Evolutionary conservation across 2,797 vertebrate species (phyloP).

Genomic region (Hylomyscus alleni): DNA sequence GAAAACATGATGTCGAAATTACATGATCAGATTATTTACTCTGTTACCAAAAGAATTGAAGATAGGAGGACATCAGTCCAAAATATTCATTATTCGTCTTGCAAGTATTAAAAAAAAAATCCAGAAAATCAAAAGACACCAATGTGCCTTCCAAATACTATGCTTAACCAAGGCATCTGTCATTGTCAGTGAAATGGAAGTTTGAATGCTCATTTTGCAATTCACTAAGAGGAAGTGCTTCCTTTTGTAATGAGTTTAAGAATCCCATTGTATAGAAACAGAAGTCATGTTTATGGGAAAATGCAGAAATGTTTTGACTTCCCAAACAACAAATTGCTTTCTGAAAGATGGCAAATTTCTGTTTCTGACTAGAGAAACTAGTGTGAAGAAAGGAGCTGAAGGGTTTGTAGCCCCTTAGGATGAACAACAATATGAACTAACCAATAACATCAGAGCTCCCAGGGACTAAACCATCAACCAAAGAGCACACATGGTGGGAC

Average conservation of each 20-base stretch:
- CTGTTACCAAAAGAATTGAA: neutral
- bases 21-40: neutral
- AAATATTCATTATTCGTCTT: neutral
- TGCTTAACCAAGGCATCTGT: neutral
- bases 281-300: slow-evolving; percentile 69
- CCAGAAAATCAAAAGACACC: neutral
- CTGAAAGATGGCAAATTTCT: slow-evolving; percentile 46
- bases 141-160: neutral
- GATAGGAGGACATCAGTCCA: neutral
- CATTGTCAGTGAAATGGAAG: slow-evolving; percentile 24
- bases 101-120: neutral
- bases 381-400: neutral
- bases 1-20: neutral
- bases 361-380: slow-evolving; percentile 40
- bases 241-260: slow-evolving; percentile 54
- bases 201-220: slow-evolving; percentile 47
- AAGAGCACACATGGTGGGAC: too few relatives aligned
- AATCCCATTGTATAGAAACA: slow-evolving; percentile 52
- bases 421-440: too few relatives aligned
- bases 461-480: too few relatives aligned
- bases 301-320: slow-evolving; percentile 51
- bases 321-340: slow-evolving; percentile 67
- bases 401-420: too few relatives aligned
- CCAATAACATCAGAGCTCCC: too few relatives aligned
- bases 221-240: slow-evolving; percentile 55